These are phyloP conservation scores for Caerostris darwini DNA, from an alignment of 1,140 invertebrate genomes.

Conservation along the genomic window DNA sequence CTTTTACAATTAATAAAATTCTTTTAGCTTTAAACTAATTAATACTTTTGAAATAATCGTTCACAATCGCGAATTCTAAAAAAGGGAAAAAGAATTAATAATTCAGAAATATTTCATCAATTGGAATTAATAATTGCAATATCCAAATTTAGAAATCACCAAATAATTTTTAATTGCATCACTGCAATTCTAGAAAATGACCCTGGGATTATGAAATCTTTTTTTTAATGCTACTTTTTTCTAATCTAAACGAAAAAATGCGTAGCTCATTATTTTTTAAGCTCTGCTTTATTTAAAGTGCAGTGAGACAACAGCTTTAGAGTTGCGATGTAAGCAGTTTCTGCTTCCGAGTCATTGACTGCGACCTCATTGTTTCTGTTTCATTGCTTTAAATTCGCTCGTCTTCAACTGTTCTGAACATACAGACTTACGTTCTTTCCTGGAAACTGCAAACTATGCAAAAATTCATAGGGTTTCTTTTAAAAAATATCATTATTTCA, in stretches of 20 bases:
- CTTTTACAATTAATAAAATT: too few species aligned
- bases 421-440: background rate
- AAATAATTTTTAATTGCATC: too few species aligned
- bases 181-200: too few species aligned
- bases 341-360: background rate
- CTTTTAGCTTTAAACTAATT: too few species aligned
- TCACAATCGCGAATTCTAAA: too few species aligned
- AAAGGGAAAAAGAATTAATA: too few species aligned
- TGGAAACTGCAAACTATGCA: conserved; percentile 12
- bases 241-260: background rate
- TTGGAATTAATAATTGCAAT: too few species aligned
- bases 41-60: too few species aligned
- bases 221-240: too few species aligned
- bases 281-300: background rate
- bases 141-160: too few species aligned
- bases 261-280: conserved; percentile 10
- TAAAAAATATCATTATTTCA: background rate
- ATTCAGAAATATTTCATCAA: too few species aligned
- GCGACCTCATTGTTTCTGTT: conserved; percentile 9
- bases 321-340: conserved; percentile 28
- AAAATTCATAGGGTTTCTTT: background rate
- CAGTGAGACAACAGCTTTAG: background rate
- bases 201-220: too few species aligned
- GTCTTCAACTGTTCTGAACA: background rate
- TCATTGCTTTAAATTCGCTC: background rate